Evolutionary conservation across 1,140 invertebrate species (phyloP).

Genomic region (Tetragonula clypearis): DNA sequence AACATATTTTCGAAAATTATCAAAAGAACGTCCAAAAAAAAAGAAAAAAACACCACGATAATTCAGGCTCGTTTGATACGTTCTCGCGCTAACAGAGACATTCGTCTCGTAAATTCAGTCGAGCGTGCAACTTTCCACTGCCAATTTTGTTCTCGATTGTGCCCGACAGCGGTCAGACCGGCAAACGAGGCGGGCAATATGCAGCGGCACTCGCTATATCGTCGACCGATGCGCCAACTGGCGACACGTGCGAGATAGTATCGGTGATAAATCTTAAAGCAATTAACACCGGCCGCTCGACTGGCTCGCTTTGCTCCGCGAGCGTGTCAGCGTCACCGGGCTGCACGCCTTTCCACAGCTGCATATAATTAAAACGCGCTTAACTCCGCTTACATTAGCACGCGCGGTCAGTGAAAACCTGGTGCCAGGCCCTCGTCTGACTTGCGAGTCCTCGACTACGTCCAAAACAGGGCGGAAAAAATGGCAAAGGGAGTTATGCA

Average conservation of each 20-base stretch:
- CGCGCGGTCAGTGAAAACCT: constrained; percentile 39
- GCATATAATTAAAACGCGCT: constrained; percentile 67
- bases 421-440: not conserved
- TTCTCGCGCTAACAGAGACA: too few relatives aligned
- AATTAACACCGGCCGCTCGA: constrained; percentile 39
- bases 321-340: not conserved
- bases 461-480: constrained; percentile 29
- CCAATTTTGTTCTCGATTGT: not conserved
- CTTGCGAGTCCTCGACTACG: not conserved
- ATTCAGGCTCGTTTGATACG: too few relatives aligned
- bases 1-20: too few relatives aligned
- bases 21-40: too few relatives aligned
- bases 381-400: constrained; percentile 50
- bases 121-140: not conserved
- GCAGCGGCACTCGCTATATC: not conserved
- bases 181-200: not conserved
- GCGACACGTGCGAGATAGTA: not conserved
- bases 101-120: not conserved
- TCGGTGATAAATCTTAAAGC: constrained; percentile 53
- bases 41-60: too few relatives aligned
- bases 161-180: not conserved
- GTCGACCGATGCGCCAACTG: not conserved
- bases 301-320: not conserved
- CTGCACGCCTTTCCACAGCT: constrained; percentile 12
- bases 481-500: constrained; percentile 45